A percentile compares a stretch with the other conserved stretches of the same genome.
Conservation (phyloP, 2,113 vertebrate species). For the Arizona elegans region DNA sequence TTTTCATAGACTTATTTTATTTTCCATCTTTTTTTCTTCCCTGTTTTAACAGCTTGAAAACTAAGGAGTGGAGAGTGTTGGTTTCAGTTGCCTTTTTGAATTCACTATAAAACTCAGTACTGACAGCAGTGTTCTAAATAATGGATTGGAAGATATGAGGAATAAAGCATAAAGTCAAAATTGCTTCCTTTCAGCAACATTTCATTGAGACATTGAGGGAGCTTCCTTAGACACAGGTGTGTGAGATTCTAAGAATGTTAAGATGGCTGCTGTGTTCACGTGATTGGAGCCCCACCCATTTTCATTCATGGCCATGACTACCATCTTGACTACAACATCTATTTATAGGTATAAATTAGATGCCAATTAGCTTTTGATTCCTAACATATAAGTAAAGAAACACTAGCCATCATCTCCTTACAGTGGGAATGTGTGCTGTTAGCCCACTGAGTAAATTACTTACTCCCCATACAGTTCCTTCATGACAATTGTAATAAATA, state of each 20-base stretch:
- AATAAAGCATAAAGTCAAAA: background rate
- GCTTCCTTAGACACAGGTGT: background rate
- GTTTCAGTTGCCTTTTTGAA: background rate
- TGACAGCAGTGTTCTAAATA: background rate
- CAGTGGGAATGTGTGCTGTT: background rate
- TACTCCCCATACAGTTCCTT: background rate
- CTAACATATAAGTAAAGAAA: background rate
- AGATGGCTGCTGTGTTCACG: background rate
- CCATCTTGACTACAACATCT: background rate
- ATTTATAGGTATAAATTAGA: background rate
- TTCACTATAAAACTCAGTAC: background rate
- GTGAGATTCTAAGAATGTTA: background rate
- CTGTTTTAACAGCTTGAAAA: too few species aligned
- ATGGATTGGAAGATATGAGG: background rate
- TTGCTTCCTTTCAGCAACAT: background rate
- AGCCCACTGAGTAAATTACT: background rate
- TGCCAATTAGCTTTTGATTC: background rate
- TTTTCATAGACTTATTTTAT: too few species aligned
- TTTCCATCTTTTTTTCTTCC: too few species aligned
- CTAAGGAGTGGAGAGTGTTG: too few species aligned
- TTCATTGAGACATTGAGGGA: background rate
- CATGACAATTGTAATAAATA: background rate
- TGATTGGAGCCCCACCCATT: background rate
- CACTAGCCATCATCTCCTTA: background rate
- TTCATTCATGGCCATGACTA: background rate